Evolutionary conservation across 2,888 invertebrate species (phyloP), one percentile per base, ranked within the genome.

Genomic region (Eledone cirrhosa): DNA sequence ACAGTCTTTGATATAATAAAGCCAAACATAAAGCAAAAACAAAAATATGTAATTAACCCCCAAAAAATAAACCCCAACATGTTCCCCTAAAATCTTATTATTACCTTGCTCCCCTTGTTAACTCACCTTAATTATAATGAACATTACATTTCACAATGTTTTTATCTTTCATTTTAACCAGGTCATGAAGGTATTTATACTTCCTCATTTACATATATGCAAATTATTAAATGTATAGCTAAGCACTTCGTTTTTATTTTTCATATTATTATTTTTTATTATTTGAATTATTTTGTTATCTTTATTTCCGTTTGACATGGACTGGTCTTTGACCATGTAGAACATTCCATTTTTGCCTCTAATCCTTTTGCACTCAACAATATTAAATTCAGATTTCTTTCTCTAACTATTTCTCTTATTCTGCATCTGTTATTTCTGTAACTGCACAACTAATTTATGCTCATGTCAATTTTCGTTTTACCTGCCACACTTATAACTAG

Each of bases 161-260:
- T 72, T 72, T 72, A 41, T 72, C 72, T 72, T 72, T 72, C 41
- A 72, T 65, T 41, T 53, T 48, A 13, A 14, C 13, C 63, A 65
- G 65, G 65, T 65, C 63, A 77, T 77, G 77, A 77, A 77, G 65
- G 77, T 65, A 65, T 77, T 77, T 65, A 59, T 77, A 65, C 24
- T 65, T 65, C 24, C 63, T 65, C 33, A 63, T 47, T 48, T 77
- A 11, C 33, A 47, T 74, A 76, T 16, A n/a, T 76, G 76, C 47
- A 47, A 48, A 76, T 33, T 76, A n/a, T 72, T 72, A 41, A 8
- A 41, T 41, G 31, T 72, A 22, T 41, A 72, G 72, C 72, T n/a
- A 72, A 72, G 72, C 72, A 72, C 72, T 72, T 31, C 33, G 3
- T 33, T 5, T 33, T 41, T 41, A 8, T 41, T 41, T 41, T 2